Evolutionary conservation across 2,888 invertebrate species (phyloP).

Genomic region (Argyresthia goedartella): DNA sequence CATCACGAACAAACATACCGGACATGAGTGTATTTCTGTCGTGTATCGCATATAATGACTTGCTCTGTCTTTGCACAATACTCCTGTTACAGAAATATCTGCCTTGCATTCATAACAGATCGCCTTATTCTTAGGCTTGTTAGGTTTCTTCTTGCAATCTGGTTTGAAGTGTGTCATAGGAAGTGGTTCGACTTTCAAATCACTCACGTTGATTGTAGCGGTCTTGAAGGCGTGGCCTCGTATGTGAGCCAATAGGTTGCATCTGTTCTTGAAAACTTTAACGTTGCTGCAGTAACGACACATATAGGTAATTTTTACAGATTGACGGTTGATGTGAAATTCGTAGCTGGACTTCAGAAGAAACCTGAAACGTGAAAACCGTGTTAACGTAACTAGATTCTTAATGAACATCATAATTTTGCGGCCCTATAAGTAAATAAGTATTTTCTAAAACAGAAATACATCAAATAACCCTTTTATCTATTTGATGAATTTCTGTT

Average conservation of each 20-base stretch:
- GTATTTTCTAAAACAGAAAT: too few species aligned
- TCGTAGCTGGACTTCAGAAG: conserved; percentile 45
- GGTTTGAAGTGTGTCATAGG: conserved; percentile 20
- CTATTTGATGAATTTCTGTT: too few species aligned
- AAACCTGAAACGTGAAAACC: conserved; percentile 39
- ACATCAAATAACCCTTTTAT: too few species aligned
- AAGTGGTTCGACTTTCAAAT: conserved; percentile 48
- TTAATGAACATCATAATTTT: too few species aligned
- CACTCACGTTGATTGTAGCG: conserved; percentile 54
- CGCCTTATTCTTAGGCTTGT: not conserved
- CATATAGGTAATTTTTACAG: conserved; percentile 47
- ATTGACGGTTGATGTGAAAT: conserved; percentile 48
- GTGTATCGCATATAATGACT: conserved; percentile 46
- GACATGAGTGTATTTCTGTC: conserved; percentile 38
- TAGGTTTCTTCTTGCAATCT: not conserved
- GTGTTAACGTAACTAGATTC: too few species aligned
- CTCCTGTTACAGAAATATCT: conserved; percentile 20
- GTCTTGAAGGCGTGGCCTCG: conserved; percentile 56
- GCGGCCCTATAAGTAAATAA: too few species aligned
- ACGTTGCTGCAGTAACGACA: conserved; percentile 43
- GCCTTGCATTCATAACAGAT: conserved; percentile 40
- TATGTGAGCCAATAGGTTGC: conserved; percentile 58
- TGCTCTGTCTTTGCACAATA: conserved; percentile 33
- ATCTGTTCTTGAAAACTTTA: conserved; percentile 51
- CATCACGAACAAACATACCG: conserved; percentile 48